Evolutionary conservation across 2,797 vertebrate genomes (phyloP).

Genomic region (Bryconaethiops microstoma): DNA sequence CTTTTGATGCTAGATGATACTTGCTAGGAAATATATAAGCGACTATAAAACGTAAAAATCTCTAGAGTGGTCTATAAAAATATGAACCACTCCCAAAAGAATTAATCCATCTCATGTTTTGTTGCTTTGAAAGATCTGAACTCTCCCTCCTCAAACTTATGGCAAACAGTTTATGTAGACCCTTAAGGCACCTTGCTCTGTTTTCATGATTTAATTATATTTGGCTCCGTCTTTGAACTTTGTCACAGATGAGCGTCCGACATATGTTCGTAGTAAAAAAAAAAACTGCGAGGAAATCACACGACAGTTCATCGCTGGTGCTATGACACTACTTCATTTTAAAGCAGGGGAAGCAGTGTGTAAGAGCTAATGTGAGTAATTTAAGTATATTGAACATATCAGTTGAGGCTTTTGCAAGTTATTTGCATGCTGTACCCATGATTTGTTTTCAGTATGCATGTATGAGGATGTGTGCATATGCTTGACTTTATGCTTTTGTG

Average conservation of each 20-base stretch:
- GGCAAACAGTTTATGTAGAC: background rate
- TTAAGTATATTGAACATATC: conserved; percentile 26
- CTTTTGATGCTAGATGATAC: background rate
- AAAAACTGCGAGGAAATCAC: background rate
- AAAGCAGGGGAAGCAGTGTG: background rate
- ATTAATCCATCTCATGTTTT: background rate
- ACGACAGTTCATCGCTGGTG: background rate
- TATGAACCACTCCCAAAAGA: background rate
- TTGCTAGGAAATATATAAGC: background rate
- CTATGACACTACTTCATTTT: background rate
- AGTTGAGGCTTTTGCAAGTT: background rate
- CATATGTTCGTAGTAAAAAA: conserved; percentile 42
- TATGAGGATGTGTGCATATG: background rate
- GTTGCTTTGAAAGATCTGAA: background rate
- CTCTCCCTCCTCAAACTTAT: background rate
- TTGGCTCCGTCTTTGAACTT: conserved; percentile 28
- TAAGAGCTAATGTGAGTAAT: conserved; percentile 23
- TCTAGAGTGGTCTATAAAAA: background rate
- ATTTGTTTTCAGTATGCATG: background rate
- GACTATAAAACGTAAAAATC: background rate
- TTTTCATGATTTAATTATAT: conserved; percentile 31
- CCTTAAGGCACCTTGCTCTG: background rate
- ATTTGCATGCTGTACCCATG: background rate
- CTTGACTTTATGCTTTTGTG: background rate
- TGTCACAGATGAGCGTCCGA: conserved; percentile 41